phyloP scores from a whole-genome alignment of 2,797 vertebrate genomes.

The Macroramphosus scolopax region DNA sequence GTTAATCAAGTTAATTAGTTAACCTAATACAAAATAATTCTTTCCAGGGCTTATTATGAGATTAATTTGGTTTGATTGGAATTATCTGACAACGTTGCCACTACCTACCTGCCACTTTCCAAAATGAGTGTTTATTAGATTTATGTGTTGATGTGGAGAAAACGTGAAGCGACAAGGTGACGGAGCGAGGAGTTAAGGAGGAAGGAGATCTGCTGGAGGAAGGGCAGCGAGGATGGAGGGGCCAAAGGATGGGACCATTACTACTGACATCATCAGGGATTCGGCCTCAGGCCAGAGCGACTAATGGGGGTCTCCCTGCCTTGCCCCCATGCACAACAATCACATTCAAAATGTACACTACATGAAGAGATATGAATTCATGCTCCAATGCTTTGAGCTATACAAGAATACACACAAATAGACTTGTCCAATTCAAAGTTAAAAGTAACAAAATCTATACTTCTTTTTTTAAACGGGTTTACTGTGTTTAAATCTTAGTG shows the following conservation, averaged over 20 bases:
- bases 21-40: no score
- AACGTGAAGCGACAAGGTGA: no score
- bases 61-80: no score
- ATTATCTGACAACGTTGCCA: no score
- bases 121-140: no score
- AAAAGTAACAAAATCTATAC: conserved; percentile 44
- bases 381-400: conserved; percentile 52
- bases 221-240: conserved; percentile 20
- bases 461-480: conserved; percentile 3
- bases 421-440: conserved; percentile 43
- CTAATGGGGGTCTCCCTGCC: conserved; percentile 48
- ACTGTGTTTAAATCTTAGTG: conserved; percentile 26
- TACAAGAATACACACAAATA: conserved; percentile 28
- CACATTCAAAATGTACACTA: conserved; percentile 51
- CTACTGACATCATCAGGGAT: conserved; percentile 62
- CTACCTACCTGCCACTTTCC: no score
- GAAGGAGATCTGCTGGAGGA: conserved; percentile 9
- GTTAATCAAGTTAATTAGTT: no score
- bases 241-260: conserved; percentile 44
- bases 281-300: conserved; percentile 51
- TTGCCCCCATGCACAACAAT: conserved; percentile 27
- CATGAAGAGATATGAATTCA: conserved; percentile 49
- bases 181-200: no score
- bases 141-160: no score
- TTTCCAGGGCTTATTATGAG: no score